A percentile compares a stretch with the other conserved stretches of the same genome.
phyloP scores from a whole-genome alignment of 2,888 invertebrate genomes.

The Stictocephala bisonia region DNA sequence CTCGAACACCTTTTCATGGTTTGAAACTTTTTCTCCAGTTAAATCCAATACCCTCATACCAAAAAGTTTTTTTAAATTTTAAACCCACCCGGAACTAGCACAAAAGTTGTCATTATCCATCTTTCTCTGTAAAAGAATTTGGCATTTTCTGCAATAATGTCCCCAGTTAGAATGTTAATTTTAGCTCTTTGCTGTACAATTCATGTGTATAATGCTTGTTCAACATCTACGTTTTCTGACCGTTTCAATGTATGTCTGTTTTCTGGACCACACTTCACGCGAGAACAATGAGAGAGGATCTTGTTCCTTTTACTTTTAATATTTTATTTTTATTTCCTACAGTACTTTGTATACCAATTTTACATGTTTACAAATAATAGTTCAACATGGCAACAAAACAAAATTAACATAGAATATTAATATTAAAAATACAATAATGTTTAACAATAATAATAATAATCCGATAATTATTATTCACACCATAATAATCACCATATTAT shows the following conservation, averaged over 20 bases:
- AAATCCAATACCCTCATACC: not conserved
- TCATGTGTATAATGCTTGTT: constrained; percentile 2
- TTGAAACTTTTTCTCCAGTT: constrained; percentile 10
- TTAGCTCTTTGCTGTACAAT: not conserved
- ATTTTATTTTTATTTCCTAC: too few species aligned
- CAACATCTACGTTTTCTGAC: not conserved
- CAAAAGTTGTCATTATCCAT: constrained; percentile 3
- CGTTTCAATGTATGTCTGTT: not conserved
- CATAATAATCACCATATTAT: too few species aligned
- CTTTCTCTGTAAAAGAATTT: constrained; percentile 4
- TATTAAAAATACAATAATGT: too few species aligned
- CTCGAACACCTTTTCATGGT: not conserved
- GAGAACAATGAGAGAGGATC: constrained; percentile 4
- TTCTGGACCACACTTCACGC: not conserved
- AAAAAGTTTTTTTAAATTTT: constrained; percentile 6
- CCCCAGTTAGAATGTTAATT: not conserved
- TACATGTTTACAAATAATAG: too few species aligned
- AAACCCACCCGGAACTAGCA: not conserved
- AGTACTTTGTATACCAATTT: too few species aligned
- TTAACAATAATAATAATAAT: too few species aligned
- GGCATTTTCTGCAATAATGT: too few species aligned
- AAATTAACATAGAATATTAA: too few species aligned
- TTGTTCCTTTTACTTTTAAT: constrained; percentile 1
- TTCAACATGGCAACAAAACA: too few species aligned
- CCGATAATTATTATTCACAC: too few species aligned